These are phyloP conservation scores for Turritopsis dohrnii DNA, from an alignment of 30 jellyfish, hydroid and myxozoan species.

Conservation along the genomic window DNA sequence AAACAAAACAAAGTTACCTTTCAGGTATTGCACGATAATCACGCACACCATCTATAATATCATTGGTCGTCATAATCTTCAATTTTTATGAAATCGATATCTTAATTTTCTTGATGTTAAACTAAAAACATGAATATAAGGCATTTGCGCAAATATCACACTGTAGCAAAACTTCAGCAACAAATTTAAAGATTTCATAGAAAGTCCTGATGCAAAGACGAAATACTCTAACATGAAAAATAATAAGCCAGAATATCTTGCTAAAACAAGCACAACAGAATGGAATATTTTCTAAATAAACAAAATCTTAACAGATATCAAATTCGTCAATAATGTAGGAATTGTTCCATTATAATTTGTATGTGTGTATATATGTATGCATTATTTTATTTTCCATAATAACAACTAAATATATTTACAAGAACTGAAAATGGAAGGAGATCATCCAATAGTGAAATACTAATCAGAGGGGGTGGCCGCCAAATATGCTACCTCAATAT, in stretches of 20 bases:
- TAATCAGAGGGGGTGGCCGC: too few species aligned
- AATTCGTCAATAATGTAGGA: not conserved
- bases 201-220: too few species aligned
- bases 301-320: not conserved
- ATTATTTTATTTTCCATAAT: too few species aligned
- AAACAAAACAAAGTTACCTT: not conserved
- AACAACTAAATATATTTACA: too few species aligned
- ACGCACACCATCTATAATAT: not conserved
- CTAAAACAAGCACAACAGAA: not conserved
- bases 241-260: not conserved
- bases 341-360: not conserved
- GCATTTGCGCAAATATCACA: too few species aligned
- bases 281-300: not conserved
- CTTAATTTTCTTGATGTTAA: not conserved
- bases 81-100: not conserved
- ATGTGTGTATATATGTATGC: too few species aligned
- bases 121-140: not conserved
- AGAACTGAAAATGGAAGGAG: too few species aligned
- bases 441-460: too few species aligned
- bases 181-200: too few species aligned
- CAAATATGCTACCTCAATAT: too few species aligned
- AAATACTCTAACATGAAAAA: too few species aligned
- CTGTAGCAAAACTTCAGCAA: too few species aligned
- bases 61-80: not conserved
- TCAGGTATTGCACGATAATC: conserved; percentile 14